A percentile compares a stretch with the other conserved stretches of the same genome.
These are phyloP conservation scores for Argynnis bischoffii DNA, from an alignment of 2,888 invertebrate genomes.

Conservation along the genomic window DNA sequence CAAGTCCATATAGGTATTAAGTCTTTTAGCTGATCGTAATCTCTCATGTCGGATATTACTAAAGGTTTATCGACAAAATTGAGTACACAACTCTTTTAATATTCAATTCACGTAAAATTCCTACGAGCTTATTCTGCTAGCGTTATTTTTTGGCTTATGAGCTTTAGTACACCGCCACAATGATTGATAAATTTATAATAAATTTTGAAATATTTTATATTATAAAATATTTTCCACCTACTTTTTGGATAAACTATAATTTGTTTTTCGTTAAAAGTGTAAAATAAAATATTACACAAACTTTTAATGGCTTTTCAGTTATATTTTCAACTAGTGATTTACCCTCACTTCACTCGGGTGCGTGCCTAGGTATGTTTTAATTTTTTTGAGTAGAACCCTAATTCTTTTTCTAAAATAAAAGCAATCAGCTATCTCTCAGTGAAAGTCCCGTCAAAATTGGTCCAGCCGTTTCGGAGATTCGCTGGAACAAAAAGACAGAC, in stretches of 20 bases:
- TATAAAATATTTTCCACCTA: background rate
- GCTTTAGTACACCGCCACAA: conserved; percentile 14
- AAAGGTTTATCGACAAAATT: conserved; percentile 27
- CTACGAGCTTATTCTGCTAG: conserved; percentile 25
- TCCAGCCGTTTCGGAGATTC: too few relatives aligned
- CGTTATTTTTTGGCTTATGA: conserved; percentile 16
- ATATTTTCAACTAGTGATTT: too few relatives aligned
- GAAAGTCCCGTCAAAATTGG: too few relatives aligned
- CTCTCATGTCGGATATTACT: conserved; percentile 20
- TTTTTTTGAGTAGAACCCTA: too few relatives aligned
- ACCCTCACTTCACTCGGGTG: too few relatives aligned
- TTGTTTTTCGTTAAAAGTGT: background rate
- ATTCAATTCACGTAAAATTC: conserved; percentile 34
- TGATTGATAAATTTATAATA: conserved; percentile 17
- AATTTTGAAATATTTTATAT: conserved; percentile 9
- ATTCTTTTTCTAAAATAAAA: too few relatives aligned
- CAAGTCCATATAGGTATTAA: conserved; percentile 18
- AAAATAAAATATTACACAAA: background rate
- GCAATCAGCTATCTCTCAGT: too few relatives aligned
- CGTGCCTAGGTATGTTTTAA: background rate
- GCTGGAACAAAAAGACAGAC: too few relatives aligned
- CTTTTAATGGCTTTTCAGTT: background rate
- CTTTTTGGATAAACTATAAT: background rate
- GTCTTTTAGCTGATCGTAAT: conserved; percentile 19
- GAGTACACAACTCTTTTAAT: conserved; percentile 32